phyloP scores from a whole-genome alignment of 2,888 invertebrate genomes.

The Scelioninae gen. 2 region DNA sequence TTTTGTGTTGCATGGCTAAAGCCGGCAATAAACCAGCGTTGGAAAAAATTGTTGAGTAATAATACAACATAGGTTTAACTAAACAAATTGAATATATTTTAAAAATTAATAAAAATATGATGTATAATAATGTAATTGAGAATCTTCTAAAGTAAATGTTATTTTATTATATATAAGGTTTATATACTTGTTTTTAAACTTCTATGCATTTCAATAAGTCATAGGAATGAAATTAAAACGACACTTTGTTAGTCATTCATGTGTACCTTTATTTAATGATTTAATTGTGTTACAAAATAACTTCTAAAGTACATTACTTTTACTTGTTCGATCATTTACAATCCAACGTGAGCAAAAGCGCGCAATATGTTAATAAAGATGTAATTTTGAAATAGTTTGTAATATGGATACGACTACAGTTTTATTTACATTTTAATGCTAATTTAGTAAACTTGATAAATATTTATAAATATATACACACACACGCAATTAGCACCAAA shows the following conservation, averaged over 20 bases:
- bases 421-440: constrained; percentile 62
- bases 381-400: constrained; percentile 59
- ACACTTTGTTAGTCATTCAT: constrained; percentile 55
- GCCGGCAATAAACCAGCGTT: neutral
- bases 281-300: constrained; percentile 71
- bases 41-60: constrained; percentile 8
- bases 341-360: constrained; percentile 62
- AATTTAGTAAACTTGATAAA: constrained; percentile 58
- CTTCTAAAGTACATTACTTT: constrained; percentile 60
- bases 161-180: too few species aligned
- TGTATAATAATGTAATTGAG: too few species aligned
- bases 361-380: constrained; percentile 63
- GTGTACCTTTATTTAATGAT: constrained; percentile 69
- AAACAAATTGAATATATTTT: neutral
- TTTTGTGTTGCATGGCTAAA: constrained; percentile 80
- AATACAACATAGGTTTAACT: neutral
- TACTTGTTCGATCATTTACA: constrained; percentile 59
- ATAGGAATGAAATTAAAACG: constrained; percentile 35
- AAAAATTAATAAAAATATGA: too few species aligned
- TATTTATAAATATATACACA: constrained; percentile 69
- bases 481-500: constrained; percentile 71
- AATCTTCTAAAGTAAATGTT: too few species aligned
- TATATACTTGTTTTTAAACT: too few species aligned
- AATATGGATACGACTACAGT: constrained; percentile 54
- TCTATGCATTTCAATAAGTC: too few species aligned